Percentiles rank a stretch among this genome's conserved stretches.
Conservation (phyloP, 2,888 invertebrate genomes). For the Chrysolina americana region DNA sequence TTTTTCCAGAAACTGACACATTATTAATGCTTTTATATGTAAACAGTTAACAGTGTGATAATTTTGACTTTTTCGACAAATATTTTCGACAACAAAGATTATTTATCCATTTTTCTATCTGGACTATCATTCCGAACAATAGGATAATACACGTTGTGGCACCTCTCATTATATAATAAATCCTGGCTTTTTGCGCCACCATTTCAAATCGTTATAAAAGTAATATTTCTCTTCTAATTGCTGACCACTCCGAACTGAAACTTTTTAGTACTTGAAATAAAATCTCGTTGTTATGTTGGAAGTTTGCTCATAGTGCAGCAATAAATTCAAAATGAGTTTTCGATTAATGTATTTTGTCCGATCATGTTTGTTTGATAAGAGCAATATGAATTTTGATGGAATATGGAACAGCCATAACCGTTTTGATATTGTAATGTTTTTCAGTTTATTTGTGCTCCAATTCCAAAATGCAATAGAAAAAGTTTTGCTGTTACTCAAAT, state of each 20-base stretch:
- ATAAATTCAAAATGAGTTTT: conserved; percentile 41
- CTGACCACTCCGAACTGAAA: conserved; percentile 40
- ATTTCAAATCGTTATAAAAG: conserved; percentile 41
- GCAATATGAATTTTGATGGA: conserved; percentile 33
- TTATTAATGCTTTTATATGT: too few species aligned
- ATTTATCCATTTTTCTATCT: too few species aligned
- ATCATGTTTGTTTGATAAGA: conserved; percentile 31
- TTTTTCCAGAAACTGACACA: too few species aligned
- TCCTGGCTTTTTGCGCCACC: conserved; percentile 3
- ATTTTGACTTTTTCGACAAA: too few species aligned
- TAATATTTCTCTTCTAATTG: conserved; percentile 48
- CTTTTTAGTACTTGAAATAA: conserved; percentile 45
- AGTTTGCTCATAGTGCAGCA: conserved; percentile 35
- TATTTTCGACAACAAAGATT: too few species aligned
- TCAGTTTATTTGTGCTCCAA: conserved; percentile 1
- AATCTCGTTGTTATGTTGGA: conserved; percentile 45
- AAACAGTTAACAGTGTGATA: too few species aligned
- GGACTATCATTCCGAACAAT: not conserved
- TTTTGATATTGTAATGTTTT: conserved; percentile 1
- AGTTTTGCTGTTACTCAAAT: not conserved
- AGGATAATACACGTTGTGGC: not conserved
- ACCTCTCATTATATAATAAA: conserved; percentile 9
- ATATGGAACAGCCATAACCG: conserved; percentile 6
- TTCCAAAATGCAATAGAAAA: not conserved
- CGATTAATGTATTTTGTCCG: conserved; percentile 30